Conservation (phyloP, 1,140 invertebrate genomes). For the Aplysia californica region DNA sequence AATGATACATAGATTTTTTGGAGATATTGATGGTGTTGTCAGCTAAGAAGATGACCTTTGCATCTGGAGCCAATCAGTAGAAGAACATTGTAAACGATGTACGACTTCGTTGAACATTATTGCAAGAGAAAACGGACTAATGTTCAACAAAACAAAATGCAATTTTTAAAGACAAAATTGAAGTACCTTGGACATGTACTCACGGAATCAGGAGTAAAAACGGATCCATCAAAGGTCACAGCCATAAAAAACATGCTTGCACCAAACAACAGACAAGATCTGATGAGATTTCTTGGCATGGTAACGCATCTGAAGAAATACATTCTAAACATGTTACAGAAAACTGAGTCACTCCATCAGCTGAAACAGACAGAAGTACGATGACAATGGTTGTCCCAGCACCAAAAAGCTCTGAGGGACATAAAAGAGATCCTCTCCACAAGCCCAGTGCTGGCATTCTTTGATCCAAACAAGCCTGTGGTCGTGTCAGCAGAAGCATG, state of each 20-base stretch:
- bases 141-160: constrained; percentile 60
- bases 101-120: constrained; percentile 55
- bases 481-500: constrained; percentile 36
- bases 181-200: constrained; percentile 44
- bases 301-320: constrained; percentile 62
- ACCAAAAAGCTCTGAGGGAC: constrained; percentile 27
- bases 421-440: constrained; percentile 21
- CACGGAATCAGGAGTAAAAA: constrained; percentile 54
- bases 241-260: constrained; percentile 43
- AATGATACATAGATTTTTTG: constrained; percentile 54
- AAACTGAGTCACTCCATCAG: not conserved
- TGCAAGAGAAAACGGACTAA: constrained; percentile 34
- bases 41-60: constrained; percentile 66
- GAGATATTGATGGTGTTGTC: too few species aligned
- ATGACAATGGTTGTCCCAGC: constrained; percentile 20
- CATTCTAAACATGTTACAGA: constrained; percentile 46
- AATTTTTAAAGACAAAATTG: constrained; percentile 48
- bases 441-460: constrained; percentile 26
- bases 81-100: constrained; percentile 59
- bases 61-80: constrained; percentile 44
- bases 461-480: constrained; percentile 15
- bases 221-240: constrained; percentile 60
- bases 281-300: constrained; percentile 53
- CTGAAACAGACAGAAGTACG: not conserved
- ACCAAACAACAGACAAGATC: constrained; percentile 21